These are phyloP conservation scores for Typhlomys cinereus DNA, from an alignment of 2,113 vertebrate genomes.

Conservation along the genomic window DNA sequence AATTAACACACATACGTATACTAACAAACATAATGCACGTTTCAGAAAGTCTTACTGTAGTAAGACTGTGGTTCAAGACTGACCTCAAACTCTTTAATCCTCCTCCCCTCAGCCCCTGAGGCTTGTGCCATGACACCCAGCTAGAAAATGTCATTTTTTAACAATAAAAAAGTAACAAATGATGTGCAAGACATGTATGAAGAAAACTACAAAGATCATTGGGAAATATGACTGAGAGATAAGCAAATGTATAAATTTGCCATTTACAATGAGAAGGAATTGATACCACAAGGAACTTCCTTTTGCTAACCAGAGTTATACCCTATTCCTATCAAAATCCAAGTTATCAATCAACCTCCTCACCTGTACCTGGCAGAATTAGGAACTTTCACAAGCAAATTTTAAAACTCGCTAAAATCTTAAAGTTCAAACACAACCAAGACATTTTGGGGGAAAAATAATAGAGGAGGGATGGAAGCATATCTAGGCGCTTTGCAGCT, in stretches of 20 bases:
- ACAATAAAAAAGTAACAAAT: slow-evolving; percentile 22
- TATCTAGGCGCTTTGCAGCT: neutral
- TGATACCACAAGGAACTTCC: neutral
- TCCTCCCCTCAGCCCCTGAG: neutral
- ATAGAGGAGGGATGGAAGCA: neutral
- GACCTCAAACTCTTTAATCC: neutral
- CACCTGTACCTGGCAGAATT: too few species aligned
- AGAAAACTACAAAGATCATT: neutral
- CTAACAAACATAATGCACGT: neutral
- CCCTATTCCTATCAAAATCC: neutral
- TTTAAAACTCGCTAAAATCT: too few species aligned
- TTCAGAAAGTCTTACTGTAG: neutral
- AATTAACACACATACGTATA: neutral
- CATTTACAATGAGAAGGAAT: neutral
- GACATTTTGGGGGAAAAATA: neutral
- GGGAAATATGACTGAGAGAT: neutral
- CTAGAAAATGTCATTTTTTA: neutral
- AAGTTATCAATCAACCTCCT: too few species aligned
- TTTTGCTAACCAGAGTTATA: neutral
- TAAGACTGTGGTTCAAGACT: neutral
- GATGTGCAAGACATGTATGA: neutral
- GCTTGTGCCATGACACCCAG: neutral
- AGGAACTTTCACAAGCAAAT: neutral
- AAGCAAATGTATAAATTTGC: neutral
- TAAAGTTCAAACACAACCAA: neutral